Percentiles rank a stretch among this genome's conserved stretches.
phyloP scores from a whole-genome alignment of 2,113 vertebrate genomes.

The Corythornis madagascariensis region DNA sequence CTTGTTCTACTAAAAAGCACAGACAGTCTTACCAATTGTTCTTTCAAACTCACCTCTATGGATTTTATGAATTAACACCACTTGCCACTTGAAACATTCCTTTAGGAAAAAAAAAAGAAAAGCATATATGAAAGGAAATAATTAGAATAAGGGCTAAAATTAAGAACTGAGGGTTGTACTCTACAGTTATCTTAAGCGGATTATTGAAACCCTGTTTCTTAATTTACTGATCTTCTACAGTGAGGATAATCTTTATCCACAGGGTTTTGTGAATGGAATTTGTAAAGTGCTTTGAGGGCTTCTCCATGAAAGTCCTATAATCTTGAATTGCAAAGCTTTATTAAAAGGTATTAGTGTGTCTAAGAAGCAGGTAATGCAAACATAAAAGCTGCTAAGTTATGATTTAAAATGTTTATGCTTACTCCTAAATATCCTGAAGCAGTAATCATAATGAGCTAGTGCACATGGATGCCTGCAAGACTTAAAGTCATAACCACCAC shows the following conservation, averaged over 20 bases:
- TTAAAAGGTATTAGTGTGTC: slow-evolving; percentile 7
- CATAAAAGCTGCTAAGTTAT: slow-evolving; percentile 3
- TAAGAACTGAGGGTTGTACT: not conserved
- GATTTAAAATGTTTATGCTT: not conserved
- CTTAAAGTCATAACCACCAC: not conserved
- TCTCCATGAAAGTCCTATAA: slow-evolving; percentile 27
- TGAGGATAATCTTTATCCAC: slow-evolving; percentile 46
- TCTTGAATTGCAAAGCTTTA: slow-evolving; percentile 27
- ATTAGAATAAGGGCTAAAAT: slow-evolving; percentile 15
- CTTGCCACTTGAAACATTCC: not conserved
- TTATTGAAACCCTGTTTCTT: slow-evolving; percentile 44
- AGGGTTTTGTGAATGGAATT: slow-evolving; percentile 59
- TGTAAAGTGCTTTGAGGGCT: slow-evolving; percentile 9
- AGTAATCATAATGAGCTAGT: not conserved
- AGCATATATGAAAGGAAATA: not conserved
- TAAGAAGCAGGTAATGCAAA: slow-evolving; percentile 27
- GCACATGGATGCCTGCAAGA: not conserved
- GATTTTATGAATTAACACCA: not conserved
- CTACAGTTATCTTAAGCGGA: not conserved
- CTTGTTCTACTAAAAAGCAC: not conserved
- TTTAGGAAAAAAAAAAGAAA: slow-evolving; percentile 7
- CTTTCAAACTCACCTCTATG: not conserved
- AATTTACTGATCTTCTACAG: slow-evolving; percentile 39
- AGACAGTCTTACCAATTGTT: not conserved
- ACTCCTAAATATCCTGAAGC: not conserved